Conservation (phyloP, 2,888 invertebrate species). For the Acrobasis repandana region DNA sequence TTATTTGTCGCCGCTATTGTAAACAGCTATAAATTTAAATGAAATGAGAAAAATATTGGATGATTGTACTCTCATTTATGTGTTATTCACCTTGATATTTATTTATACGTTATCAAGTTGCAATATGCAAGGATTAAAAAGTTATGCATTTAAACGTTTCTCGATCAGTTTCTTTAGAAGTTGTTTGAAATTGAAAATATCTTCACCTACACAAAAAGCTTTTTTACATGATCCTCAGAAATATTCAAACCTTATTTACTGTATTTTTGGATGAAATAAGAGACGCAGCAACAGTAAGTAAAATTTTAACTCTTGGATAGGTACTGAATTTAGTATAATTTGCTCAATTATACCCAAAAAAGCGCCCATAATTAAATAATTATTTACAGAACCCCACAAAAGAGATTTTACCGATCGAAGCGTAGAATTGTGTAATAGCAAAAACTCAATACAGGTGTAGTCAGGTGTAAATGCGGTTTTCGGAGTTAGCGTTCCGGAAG, state of each 20-base stretch:
- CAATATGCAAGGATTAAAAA: neutral
- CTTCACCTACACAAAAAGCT: too few species aligned
- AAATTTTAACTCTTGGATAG: too few species aligned
- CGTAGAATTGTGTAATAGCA: slow-evolving; percentile 52
- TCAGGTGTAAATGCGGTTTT: slow-evolving; percentile 68
- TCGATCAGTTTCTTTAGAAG: too few species aligned
- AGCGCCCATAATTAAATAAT: neutral
- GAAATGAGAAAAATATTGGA: slow-evolving; percentile 12
- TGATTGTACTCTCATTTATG: neutral
- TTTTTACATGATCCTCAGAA: too few species aligned
- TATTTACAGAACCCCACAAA: slow-evolving; percentile 22
- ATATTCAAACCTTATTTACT: too few species aligned
- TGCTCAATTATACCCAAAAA: neutral
- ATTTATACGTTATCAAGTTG: slow-evolving; percentile 1
- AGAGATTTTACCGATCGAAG: slow-evolving; percentile 33
- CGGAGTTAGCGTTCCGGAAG: slow-evolving; percentile 62
- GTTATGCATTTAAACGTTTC: too few species aligned
- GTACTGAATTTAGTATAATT: neutral
- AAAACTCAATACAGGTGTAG: slow-evolving; percentile 50
- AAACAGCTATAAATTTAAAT: slow-evolving; percentile 46
- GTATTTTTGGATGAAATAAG: too few species aligned
- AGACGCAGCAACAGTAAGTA: too few species aligned
- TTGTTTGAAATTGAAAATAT: too few species aligned
- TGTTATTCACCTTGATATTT: slow-evolving; percentile 6
- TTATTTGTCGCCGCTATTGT: slow-evolving; percentile 51